These are phyloP conservation scores for Sebastes nivosus DNA, from an alignment of 2,797 vertebrate genomes.

Conservation along the genomic window DNA sequence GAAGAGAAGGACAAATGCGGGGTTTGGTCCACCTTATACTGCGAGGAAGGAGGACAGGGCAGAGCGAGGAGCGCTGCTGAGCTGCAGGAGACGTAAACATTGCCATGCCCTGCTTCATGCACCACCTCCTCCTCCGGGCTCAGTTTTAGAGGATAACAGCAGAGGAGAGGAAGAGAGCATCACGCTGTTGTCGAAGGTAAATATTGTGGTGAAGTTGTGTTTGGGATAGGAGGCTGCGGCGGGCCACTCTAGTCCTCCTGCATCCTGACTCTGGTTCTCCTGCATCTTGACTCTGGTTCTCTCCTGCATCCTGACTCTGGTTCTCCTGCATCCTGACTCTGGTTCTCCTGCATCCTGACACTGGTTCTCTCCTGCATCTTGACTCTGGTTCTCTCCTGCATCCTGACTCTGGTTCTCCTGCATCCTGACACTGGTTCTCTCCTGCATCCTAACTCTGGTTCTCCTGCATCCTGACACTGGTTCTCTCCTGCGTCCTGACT, in stretches of 20 bases:
- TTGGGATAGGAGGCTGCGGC: constrained; percentile 65
- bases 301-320: no score
- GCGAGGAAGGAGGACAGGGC: constrained; percentile 35
- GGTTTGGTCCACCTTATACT: constrained; percentile 23
- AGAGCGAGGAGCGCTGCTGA: constrained; percentile 5
- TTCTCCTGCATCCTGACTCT: constrained; percentile 21
- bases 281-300: constrained; percentile 39
- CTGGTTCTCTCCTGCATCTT: no score
- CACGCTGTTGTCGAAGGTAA: neutral
- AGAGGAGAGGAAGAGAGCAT: neutral
- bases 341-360: neutral
- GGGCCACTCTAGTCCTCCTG: constrained; percentile 19
- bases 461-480: no score
- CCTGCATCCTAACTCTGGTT: no score
- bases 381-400: no score
- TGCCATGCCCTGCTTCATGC: constrained; percentile 67
- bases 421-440: no score
- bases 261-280: constrained; percentile 38
- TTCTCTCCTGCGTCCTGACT: no score
- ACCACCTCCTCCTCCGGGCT: constrained; percentile 6
- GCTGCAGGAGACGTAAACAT: constrained; percentile 69
- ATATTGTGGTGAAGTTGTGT: constrained; percentile 60
- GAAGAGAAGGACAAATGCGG: constrained; percentile 25
- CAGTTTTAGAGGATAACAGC: neutral
- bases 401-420: no score